Base-by-base conservation (phyloP, 2,797 vertebrate genomes). In the Sylvia borin region DNA sequence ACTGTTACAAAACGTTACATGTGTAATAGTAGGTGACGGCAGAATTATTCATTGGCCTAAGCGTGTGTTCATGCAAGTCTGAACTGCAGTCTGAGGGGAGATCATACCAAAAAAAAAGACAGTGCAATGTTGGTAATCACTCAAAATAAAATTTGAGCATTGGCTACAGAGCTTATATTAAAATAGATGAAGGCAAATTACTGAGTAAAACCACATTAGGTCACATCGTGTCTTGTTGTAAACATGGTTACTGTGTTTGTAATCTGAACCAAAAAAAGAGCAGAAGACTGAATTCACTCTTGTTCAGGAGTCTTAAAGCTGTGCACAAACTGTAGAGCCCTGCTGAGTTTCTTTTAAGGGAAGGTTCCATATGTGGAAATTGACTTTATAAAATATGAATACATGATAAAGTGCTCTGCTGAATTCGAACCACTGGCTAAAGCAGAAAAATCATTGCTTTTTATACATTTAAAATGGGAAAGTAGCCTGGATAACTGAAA, bases 1-100 rank as follows among this genome's bases (percentile, higher is more conserved):
- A 96, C 88, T 95, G 91, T 97, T 93, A 95, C 61, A 85, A 31
- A 64, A 83, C 77, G 88, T 85, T 94, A 68, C 88, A 70, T 88
- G 76, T 81, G 75, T 92, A 92, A 91, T 85, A 68, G 54, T 71
- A 88, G 86, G 66, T 74, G 86, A 72, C 87, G 84, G 76, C 24
- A 80, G 68, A 91, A 45, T 89, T 94, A 80, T 20, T 92, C 43
- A 68, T 89, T 88, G 91, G 54, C 43, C 78, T 91, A 72, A 78
- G 81, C 48, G 36, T 80, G 58, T 88, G 66, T 85, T 96, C 73
- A 54, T 25, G 58, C 84, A 78, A 92, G 70, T 83, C 81, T 74
- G 62, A 89, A 74, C 77, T 92, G 61, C 60, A 77, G 55, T 92
- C 50, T 70, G 75, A 82, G 65, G 53, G 58, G 61, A 77, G 38